Evolutionary conservation across 2,113 vertebrate species (phyloP).

Genomic region (Thermophis baileyi): DNA sequence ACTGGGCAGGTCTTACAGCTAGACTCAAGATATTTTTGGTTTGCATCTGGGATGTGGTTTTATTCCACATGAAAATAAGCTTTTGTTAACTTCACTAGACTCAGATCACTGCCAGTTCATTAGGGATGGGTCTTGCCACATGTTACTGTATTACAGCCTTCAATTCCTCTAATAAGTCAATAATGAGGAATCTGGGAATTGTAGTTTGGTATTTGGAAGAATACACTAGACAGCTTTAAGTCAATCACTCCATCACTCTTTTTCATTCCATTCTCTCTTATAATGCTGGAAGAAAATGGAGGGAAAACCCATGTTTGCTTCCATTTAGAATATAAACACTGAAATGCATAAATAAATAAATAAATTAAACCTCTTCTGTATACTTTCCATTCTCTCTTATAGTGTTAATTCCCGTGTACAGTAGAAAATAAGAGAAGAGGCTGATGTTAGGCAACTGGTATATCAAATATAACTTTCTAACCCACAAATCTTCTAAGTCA

Average conservation of each 20-base stretch:
- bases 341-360: neutral
- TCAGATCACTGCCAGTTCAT: neutral
- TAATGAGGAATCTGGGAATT: neutral
- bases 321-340: neutral
- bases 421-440: neutral
- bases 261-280: neutral
- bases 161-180: neutral
- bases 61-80: neutral
- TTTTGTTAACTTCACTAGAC: neutral
- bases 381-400: neutral
- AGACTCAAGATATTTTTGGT: accelerated
- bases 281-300: neutral
- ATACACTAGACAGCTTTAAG: neutral
- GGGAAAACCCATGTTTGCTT: neutral
- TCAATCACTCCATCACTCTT: neutral
- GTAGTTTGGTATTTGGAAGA: neutral
- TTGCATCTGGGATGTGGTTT: neutral
- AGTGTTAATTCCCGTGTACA: neutral
- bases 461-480: neutral
- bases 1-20: neutral
- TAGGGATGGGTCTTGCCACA: neutral
- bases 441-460: neutral
- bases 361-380: neutral
- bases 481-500: neutral
- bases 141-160: neutral